Conservation (phyloP, 2,113 vertebrate species). For the Axis porcinus region DNA sequence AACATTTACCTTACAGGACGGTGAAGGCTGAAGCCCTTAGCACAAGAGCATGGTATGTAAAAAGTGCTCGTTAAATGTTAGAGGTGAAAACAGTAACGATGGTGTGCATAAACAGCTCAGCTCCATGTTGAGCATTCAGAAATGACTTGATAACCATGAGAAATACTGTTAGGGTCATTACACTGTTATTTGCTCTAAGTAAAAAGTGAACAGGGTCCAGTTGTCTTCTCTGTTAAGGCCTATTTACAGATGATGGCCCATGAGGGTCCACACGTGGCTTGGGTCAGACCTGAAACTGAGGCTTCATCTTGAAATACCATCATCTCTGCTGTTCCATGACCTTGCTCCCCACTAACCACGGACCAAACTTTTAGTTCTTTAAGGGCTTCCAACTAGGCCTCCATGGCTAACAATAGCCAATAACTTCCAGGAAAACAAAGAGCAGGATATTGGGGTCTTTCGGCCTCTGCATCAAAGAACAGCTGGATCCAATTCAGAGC, state of each 20-base stretch:
- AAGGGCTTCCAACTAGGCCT: neutral
- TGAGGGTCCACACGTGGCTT: neutral
- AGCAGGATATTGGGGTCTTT: constrained; percentile 70
- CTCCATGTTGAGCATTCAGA: neutral
- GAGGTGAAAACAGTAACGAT: neutral
- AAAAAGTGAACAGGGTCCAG: neutral
- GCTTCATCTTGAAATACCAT: neutral
- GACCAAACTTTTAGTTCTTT: neutral
- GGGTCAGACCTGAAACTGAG: neutral
- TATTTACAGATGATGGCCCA: neutral
- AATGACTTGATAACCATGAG: neutral
- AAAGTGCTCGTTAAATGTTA: neutral
- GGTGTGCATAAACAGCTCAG: neutral
- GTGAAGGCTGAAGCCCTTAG: neutral
- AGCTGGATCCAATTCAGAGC: constrained; percentile 68
- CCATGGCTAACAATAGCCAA: constrained; percentile 38
- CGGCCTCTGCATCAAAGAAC: constrained; percentile 58
- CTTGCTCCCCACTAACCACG: neutral
- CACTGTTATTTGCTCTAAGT: neutral
- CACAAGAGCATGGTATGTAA: neutral
- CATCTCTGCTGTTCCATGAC: neutral
- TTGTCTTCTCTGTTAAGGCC: neutral
- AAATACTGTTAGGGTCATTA: neutral
- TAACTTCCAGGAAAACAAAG: constrained; percentile 60
- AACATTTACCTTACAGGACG: neutral